Evolutionary conservation across 1,140 invertebrate species (phyloP).

Genomic region (Camponotus vicinus): DNA sequence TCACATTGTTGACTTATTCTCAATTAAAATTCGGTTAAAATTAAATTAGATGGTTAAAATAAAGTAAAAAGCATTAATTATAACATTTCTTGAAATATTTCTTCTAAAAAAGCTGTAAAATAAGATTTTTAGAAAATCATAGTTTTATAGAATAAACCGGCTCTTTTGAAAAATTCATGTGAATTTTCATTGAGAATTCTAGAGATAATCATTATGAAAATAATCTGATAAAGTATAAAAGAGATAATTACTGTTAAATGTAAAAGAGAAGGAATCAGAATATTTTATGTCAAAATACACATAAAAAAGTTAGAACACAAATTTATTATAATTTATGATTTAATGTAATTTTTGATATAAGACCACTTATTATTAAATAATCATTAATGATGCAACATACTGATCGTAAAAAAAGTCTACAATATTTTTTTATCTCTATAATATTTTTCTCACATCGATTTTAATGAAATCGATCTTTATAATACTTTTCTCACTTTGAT

Average conservation of each 20-base stretch:
- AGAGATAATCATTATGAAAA: neutral
- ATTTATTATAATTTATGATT: neutral
- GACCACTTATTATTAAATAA: neutral
- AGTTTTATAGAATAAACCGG: too few species aligned
- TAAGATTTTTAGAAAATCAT: too few species aligned
- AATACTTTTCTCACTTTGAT: neutral
- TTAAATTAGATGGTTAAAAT: neutral
- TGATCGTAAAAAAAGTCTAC: neutral
- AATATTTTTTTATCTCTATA: neutral
- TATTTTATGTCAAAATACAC: neutral
- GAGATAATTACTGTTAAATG: neutral
- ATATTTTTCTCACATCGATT: neutral
- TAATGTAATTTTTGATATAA: neutral
- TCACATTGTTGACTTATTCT: neutral
- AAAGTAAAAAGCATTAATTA: neutral
- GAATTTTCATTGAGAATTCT: too few species aligned
- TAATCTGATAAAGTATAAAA: neutral
- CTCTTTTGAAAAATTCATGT: too few species aligned
- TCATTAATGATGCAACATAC: neutral
- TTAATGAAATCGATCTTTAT: conserved; percentile 1
- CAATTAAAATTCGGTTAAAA: too few species aligned
- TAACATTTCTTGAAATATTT: too few species aligned
- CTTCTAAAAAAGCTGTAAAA: too few species aligned
- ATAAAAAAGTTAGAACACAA: neutral
- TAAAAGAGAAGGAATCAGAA: neutral